Conservation (phyloP, 2,888 invertebrate genomes). For the Gastracanthus pulcherrimus region DNA sequence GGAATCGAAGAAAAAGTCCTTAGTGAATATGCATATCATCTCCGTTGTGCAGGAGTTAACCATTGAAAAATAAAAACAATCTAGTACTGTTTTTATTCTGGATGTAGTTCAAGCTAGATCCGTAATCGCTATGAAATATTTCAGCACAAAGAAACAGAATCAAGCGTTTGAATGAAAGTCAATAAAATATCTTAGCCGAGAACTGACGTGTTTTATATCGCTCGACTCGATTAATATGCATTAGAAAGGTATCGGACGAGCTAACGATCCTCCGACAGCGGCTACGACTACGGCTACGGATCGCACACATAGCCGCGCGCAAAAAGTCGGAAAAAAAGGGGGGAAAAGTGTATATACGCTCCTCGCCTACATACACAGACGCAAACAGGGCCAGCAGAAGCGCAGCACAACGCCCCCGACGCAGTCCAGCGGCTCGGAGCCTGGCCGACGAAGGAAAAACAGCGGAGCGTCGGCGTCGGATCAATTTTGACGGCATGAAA, state of each 20-base stretch:
- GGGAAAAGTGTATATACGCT: neutral
- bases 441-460: conserved; percentile 35
- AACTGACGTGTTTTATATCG: neutral
- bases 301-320: no score
- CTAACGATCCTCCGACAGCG: conserved; percentile 47
- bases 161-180: neutral
- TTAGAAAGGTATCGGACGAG: neutral
- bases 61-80: no score
- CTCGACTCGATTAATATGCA: conserved; percentile 35
- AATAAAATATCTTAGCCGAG: conserved; percentile 17
- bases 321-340: conserved; percentile 35
- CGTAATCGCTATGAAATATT: neutral
- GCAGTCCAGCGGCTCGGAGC: no score
- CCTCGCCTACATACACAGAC: neutral
- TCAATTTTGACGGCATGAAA: conserved; percentile 67
- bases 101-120: no score
- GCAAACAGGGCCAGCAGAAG: neutral
- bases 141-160: neutral
- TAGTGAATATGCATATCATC: no score
- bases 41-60: no score
- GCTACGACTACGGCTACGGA: neutral
- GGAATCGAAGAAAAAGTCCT: no score
- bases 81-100: no score
- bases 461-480: conserved; percentile 53
- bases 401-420: no score